Evolutionary conservation across 2,113 vertebrate species (phyloP).

Genomic region (Mungos mungo): DNA sequence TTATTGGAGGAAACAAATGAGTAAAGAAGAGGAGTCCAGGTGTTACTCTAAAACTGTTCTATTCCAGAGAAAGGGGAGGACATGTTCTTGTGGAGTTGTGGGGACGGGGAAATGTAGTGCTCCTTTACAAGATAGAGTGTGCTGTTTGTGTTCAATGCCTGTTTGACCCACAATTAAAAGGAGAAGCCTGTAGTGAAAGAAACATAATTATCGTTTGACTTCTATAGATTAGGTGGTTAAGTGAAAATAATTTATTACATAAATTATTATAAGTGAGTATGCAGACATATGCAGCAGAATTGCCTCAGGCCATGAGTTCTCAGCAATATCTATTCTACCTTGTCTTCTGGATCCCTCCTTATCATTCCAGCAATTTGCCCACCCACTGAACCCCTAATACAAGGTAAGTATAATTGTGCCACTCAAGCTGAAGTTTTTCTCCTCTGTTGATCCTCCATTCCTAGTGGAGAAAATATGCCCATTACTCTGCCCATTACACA

Average conservation of each 20-base stretch:
- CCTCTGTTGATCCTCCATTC: background rate
- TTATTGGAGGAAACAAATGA: background rate
- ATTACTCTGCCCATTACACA: background rate
- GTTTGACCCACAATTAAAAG: conserved; percentile 11
- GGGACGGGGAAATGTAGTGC: background rate
- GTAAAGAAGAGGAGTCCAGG: background rate
- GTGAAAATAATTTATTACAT: background rate
- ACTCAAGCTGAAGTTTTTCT: background rate
- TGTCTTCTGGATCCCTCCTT: background rate
- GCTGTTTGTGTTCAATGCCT: background rate
- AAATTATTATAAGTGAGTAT: background rate
- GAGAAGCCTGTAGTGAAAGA: background rate
- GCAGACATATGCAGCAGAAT: background rate
- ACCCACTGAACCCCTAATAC: background rate
- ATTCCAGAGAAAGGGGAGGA: background rate
- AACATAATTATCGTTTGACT: conserved; percentile 46
- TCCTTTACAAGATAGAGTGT: background rate
- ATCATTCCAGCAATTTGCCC: background rate
- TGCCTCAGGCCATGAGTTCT: background rate
- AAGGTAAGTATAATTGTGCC: background rate
- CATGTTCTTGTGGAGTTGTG: background rate
- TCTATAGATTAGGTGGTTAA: background rate
- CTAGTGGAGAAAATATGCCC: rapidly evolving
- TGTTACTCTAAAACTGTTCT: background rate
- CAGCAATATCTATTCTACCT: background rate